phyloP scores from a whole-genome alignment of 2,888 invertebrate genomes.

The Conchocele bisecta region DNA sequence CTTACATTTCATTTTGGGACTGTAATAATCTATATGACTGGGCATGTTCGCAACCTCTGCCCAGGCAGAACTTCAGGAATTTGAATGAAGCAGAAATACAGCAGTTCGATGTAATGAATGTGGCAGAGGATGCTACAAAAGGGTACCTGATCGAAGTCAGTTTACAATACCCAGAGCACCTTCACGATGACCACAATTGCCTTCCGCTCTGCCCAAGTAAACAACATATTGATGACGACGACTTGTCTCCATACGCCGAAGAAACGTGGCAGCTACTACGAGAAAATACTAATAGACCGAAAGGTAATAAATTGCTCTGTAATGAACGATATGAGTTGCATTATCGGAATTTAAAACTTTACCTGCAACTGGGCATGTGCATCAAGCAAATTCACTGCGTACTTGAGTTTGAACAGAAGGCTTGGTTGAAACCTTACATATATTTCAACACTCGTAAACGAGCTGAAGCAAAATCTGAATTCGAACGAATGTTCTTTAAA shows the following conservation, averaged over 20 bases:
- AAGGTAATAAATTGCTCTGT: slow-evolving; percentile 32
- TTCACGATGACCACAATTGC: slow-evolving; percentile 79
- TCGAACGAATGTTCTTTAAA: slow-evolving; percentile 7
- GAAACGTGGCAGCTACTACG: neutral
- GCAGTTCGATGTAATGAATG: slow-evolving; percentile 24
- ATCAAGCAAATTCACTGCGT: neutral
- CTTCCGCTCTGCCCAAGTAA: slow-evolving; percentile 71
- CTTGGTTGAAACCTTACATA: slow-evolving; percentile 7
- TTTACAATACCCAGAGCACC: slow-evolving; percentile 79
- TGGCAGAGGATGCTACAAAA: slow-evolving; percentile 1
- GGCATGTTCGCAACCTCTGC: slow-evolving; percentile 66
- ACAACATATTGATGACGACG: slow-evolving; percentile 13
- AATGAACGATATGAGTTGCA: slow-evolving; percentile 6
- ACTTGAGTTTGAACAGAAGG: neutral
- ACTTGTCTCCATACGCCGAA: slow-evolving; percentile 21
- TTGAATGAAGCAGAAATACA: neutral
- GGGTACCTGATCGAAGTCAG: slow-evolving; percentile 83
- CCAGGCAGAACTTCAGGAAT: slow-evolving; percentile 59
- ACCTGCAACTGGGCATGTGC: neutral
- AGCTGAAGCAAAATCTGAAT: neutral
- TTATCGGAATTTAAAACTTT: neutral
- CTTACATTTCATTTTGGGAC: slow-evolving; percentile 22
- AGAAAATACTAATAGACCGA: neutral
- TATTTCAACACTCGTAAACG: neutral
- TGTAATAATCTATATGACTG: slow-evolving; percentile 36